These are phyloP conservation scores for Butorides virescens DNA, from an alignment of 2,113 vertebrate species.

Conservation along the genomic window DNA sequence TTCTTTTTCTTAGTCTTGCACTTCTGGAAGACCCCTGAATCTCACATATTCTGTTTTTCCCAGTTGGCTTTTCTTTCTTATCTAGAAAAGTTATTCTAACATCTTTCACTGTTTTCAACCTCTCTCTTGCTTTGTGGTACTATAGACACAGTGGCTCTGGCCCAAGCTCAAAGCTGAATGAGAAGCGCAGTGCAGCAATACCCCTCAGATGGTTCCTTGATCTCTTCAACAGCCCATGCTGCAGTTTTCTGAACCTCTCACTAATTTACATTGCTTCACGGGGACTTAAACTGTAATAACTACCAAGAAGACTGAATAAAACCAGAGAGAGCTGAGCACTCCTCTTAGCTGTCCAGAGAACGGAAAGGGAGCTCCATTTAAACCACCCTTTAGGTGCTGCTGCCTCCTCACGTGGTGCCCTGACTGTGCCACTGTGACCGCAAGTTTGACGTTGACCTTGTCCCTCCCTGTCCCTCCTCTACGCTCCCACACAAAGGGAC, in stretches of 20 bases:
- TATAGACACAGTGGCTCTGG: background rate
- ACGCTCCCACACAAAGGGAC: background rate
- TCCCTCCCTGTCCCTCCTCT: background rate
- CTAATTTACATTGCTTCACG: background rate
- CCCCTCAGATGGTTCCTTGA: background rate
- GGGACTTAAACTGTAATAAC: background rate
- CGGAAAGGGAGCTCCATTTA: background rate
- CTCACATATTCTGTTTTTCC: background rate
- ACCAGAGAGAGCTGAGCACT: background rate
- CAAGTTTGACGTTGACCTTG: background rate
- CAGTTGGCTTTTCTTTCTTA: background rate
- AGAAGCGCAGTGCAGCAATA: background rate
- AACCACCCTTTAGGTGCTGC: background rate
- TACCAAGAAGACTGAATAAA: background rate
- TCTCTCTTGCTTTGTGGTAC: background rate
- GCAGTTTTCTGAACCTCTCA: background rate
- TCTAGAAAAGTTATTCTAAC: background rate
- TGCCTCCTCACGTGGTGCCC: background rate
- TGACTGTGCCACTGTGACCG: background rate
- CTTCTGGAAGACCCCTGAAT: constrained; percentile 18
- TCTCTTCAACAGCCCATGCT: background rate
- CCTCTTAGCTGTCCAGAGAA: background rate
- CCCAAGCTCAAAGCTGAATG: background rate
- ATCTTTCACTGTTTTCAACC: background rate
- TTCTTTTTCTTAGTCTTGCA: constrained; percentile 1